A percentile compares a stretch with the other conserved stretches of the same genome.
Conservation (phyloP, 2,797 vertebrate genomes). For the Pseudotriccus pelzelni region DNA sequence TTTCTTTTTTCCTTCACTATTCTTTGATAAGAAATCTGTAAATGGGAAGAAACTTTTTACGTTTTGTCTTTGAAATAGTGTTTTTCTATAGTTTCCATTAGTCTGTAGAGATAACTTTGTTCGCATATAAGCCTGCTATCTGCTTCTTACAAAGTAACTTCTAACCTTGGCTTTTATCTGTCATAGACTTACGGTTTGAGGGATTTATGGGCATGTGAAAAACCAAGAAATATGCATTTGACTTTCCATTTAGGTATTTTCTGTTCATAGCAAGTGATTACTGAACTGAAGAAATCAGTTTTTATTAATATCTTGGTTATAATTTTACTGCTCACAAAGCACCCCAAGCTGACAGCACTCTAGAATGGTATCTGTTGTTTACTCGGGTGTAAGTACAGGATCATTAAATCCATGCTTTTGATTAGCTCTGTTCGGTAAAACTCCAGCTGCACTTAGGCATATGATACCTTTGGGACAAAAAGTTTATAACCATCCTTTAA, state of each 20-base stretch:
- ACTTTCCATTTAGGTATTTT: neutral
- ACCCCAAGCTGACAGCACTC: neutral
- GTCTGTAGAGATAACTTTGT: neutral
- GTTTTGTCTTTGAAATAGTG: neutral
- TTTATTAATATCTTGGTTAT: conserved; percentile 12
- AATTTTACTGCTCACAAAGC: conserved; percentile 5
- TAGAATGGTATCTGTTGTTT: neutral
- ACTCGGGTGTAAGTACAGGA: neutral
- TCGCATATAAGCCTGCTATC: neutral
- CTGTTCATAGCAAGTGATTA: neutral
- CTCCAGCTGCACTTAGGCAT: neutral
- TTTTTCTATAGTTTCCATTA: neutral
- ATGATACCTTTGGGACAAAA: neutral
- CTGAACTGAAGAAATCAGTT: conserved; percentile 8
- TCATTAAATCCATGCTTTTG: conserved; percentile 27
- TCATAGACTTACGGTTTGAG: neutral
- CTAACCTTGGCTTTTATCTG: conserved; percentile 4
- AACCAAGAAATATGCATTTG: neutral
- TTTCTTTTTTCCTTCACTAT: neutral
- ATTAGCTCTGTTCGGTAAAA: neutral
- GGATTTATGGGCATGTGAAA: neutral
- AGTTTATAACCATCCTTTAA: neutral
- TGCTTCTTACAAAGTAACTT: neutral
- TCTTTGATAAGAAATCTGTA: neutral
- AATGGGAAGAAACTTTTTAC: neutral